Percentiles rank a stretch among this genome's conserved stretches.
phyloP scores from a whole-genome alignment of 2,888 invertebrate species.

The Heliconius sara region DNA sequence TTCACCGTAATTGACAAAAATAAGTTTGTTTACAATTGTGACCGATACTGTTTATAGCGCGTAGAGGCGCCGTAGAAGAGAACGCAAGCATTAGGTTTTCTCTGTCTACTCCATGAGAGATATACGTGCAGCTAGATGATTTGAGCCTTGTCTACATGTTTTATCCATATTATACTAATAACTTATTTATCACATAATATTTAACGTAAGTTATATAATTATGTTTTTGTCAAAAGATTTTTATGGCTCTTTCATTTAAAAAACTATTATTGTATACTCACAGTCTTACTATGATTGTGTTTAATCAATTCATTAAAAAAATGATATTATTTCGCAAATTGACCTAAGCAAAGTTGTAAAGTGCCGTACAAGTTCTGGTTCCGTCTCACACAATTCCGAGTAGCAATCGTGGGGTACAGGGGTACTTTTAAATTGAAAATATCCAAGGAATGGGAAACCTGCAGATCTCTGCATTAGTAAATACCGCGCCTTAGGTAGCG shows the following conservation, averaged over 20 bases:
- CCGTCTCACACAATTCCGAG: not conserved
- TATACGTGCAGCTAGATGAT: not conserved
- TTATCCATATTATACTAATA: not conserved
- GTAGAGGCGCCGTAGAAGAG: not conserved
- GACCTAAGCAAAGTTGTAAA: not conserved
- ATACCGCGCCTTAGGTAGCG: conserved; percentile 70
- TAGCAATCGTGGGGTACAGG: not conserved
- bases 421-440: conserved; percentile 57
- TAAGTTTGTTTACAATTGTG: not conserved
- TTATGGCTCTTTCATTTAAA: not conserved
- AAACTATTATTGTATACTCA: not conserved
- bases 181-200: not conserved
- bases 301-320: not conserved
- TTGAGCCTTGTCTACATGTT: conserved; percentile 1
- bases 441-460: conserved; percentile 67
- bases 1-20: not conserved
- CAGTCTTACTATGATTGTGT: not conserved
- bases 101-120: not conserved
- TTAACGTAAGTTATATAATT: not conserved
- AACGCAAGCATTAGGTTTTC: conserved; percentile 1
- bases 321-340: not conserved
- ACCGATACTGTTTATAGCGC: not conserved
- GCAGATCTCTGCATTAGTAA: conserved; percentile 75
- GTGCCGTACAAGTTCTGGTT: not conserved
- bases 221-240: not conserved